Evolutionary conservation across 2,888 invertebrate genomes (phyloP).

Genomic region (Ptychoptera contaminata): DNA sequence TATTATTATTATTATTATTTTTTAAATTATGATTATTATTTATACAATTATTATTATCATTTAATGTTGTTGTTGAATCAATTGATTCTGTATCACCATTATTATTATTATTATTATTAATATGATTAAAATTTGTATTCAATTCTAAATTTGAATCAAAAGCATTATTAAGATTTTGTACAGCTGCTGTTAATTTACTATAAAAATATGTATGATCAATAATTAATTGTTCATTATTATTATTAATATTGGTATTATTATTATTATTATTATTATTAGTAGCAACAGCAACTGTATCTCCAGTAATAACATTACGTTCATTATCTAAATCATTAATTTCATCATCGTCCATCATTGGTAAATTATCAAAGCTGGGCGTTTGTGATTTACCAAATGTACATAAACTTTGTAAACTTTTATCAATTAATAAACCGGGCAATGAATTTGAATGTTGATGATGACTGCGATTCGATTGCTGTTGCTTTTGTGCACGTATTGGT

Average conservation of each 20-base stretch:
- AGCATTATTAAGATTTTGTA: conserved; percentile 7
- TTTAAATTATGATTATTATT: neutral
- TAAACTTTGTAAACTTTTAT: neutral
- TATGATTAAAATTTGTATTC: conserved; percentile 14
- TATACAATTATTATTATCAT: neutral
- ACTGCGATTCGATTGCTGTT: conserved; percentile 18
- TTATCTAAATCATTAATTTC: too few species aligned
- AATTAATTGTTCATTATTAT: neutral
- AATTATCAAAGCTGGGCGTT: too few species aligned
- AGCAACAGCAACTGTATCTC: neutral
- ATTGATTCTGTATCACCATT: conserved; percentile 4
- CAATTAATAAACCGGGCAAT: conserved; percentile 23
- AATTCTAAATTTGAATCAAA: conserved; percentile 30
- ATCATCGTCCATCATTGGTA: too few species aligned
- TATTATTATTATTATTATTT: neutral
- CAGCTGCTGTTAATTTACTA: neutral
- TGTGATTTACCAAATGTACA: too few species aligned
- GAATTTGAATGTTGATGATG: conserved; percentile 23
- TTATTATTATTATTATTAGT: conserved; percentile 3
- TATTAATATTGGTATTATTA: neutral
- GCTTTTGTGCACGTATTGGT: conserved; percentile 9
- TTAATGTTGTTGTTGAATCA: neutral
- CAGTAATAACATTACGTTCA: neutral
- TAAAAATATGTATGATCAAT: neutral
- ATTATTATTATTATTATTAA: conserved; percentile 11